Evolutionary conservation across 37 sponge, comb jelly and placozoan species (phyloP).

Genomic region (Agelas oroides): DNA sequence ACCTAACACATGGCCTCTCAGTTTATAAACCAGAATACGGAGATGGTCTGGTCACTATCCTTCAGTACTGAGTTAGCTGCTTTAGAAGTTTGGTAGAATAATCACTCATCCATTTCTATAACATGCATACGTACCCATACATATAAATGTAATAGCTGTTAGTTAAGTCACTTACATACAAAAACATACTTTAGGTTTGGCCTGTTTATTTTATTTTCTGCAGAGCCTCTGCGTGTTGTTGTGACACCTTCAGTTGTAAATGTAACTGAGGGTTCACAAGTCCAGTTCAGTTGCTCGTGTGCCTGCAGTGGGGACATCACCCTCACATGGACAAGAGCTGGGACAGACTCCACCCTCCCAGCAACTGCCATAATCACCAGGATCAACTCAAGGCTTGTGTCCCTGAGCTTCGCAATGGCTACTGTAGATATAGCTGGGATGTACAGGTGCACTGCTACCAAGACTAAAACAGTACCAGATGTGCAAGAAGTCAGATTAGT

Average conservation of each 20-base stretch:
- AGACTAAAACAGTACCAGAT: too few species aligned
- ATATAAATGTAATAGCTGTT: too few species aligned
- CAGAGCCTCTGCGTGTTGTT: background rate
- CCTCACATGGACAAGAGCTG: background rate
- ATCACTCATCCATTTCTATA: too few species aligned
- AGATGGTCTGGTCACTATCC: too few species aligned
- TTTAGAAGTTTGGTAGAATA: too few species aligned
- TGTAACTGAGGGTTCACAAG: background rate
- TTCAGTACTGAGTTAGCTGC: too few species aligned
- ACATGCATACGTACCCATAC: too few species aligned
- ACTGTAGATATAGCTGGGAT: background rate
- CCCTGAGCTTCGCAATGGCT: background rate
- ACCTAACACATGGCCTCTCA: too few species aligned
- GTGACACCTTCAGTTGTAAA: background rate
- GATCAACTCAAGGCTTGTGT: background rate
- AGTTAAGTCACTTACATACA: too few species aligned
- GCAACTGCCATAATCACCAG: background rate
- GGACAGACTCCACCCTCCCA: background rate
- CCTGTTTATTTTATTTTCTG: background rate
- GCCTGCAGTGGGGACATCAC: background rate
- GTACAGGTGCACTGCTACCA: background rate
- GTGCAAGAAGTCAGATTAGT: too few species aligned
- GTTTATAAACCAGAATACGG: too few species aligned
- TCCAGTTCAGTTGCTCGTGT: background rate
- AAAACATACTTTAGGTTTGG: too few species aligned